Base-by-base conservation (phyloP, 1,140 invertebrate genomes). In the Drosophila cardini region DNA sequence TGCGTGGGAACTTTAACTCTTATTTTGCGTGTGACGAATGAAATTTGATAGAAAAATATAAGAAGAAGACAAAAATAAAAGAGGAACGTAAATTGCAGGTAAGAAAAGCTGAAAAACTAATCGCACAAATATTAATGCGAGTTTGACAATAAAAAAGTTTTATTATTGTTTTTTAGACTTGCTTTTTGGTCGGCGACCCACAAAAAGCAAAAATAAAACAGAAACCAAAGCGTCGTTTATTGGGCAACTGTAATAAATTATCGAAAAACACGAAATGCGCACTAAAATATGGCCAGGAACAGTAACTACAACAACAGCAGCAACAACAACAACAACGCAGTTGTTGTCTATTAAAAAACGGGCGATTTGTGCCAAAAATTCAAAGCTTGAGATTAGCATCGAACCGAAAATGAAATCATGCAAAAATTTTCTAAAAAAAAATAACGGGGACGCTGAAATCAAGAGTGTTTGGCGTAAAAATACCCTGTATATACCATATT, bases 221-320 rank as follows among this genome's bases (percentile, higher is more conserved):
- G 55, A 69, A 60, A 55, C 42, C 48, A 60, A 48, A 61, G 64
- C 63, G 9, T 68, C 74, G 80, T 76, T 72, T 83, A 80, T 90
- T 83, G 87, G 87, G 82, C 86, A 90, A 90, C 82, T 71, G 71
- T 86, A 90, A 90, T 90, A 90, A 90, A 90, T 90, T 90, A 86
- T 90, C 77, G 80, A 90, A 69, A 77, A 90, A 90, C 86, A 90
- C 87, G 86, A 86, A 86, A 90, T 77, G 73, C 70, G 70, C 76
- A 79, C 68, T 85, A 72, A 76, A 76, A 76, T 72, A 60, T 76
- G 55, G 65, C 65, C 71, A 62, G 65, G 64, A 75, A 75, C 70
- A 60, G 15, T 53, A 61, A 42, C 76, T 34, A 55, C 38, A 69
- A 50, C 61, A 72, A 13, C 21, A 69, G 30, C 56, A 61, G 30